Evolutionary conservation across 2,113 vertebrate species (phyloP).

Genomic region (Sminthopsis crassicaudata): DNA sequence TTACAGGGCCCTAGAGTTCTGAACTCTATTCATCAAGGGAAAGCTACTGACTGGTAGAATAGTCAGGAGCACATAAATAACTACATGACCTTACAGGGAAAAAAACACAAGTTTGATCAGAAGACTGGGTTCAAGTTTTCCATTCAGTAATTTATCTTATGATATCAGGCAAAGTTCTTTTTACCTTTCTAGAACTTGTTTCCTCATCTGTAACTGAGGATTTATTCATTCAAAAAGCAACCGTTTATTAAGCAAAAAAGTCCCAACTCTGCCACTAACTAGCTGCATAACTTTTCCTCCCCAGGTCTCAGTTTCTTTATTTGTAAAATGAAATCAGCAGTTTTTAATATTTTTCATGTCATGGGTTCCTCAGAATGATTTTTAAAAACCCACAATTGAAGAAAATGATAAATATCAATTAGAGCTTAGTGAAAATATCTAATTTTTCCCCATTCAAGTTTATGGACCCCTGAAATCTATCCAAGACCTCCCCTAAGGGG

Average conservation of each 20-base stretch:
- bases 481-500: neutral
- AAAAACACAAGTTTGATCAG: neutral
- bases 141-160: neutral
- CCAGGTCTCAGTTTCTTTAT: neutral
- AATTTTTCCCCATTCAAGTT: neutral
- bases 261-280: neutral
- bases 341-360: neutral
- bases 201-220: neutral
- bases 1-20: neutral
- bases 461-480: neutral
- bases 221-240: neutral
- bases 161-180: neutral
- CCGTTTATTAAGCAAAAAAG: neutral
- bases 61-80: neutral
- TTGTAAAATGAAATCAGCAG: neutral
- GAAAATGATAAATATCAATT: neutral
- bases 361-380: neutral
- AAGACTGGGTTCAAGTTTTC: no score
- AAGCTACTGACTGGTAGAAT: neutral
- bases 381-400: neutral
- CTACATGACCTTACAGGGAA: neutral
- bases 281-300: neutral
- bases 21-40: neutral
- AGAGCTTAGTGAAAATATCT: neutral
- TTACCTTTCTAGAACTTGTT: neutral